phyloP scores from a whole-genome alignment of 2,113 vertebrate genomes.

The Grammomys surdaster region DNA sequence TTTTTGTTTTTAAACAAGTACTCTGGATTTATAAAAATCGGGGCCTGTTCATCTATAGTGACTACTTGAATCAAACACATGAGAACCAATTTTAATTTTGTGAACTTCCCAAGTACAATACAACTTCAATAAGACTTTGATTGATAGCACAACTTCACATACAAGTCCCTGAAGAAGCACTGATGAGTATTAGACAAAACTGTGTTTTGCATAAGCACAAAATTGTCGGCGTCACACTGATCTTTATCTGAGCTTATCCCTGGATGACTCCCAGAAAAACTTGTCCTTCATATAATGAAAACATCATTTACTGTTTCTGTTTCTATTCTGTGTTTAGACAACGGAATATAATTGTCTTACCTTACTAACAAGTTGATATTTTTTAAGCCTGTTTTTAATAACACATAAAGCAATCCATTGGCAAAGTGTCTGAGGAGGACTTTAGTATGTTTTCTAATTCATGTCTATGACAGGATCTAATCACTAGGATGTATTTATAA shows the following conservation, averaged over 20 bases:
- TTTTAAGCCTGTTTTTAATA: background rate
- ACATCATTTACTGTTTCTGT: background rate
- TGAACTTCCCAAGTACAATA: background rate
- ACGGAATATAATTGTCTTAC: background rate
- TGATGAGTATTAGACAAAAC: background rate
- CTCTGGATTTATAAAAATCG: background rate
- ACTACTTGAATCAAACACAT: conserved; percentile 30
- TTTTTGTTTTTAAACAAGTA: conserved; percentile 21
- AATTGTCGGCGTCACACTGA: background rate
- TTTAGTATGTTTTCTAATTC: background rate
- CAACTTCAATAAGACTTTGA: background rate
- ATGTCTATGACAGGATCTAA: background rate
- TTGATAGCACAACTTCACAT: background rate
- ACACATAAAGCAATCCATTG: background rate
- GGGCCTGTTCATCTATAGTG: background rate
- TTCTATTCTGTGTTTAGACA: conserved; percentile 3
- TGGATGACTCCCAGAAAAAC: background rate
- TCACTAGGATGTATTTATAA: conserved; percentile 11
- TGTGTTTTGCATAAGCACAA: background rate
- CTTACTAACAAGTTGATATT: background rate
- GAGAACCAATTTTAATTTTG: background rate
- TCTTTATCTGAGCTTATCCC: background rate
- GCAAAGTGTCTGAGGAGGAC: background rate
- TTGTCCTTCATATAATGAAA: background rate
- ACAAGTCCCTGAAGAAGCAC: background rate